These are phyloP conservation scores for Micromys minutus DNA, from an alignment of 2,113 vertebrate genomes.

Conservation along the genomic window DNA sequence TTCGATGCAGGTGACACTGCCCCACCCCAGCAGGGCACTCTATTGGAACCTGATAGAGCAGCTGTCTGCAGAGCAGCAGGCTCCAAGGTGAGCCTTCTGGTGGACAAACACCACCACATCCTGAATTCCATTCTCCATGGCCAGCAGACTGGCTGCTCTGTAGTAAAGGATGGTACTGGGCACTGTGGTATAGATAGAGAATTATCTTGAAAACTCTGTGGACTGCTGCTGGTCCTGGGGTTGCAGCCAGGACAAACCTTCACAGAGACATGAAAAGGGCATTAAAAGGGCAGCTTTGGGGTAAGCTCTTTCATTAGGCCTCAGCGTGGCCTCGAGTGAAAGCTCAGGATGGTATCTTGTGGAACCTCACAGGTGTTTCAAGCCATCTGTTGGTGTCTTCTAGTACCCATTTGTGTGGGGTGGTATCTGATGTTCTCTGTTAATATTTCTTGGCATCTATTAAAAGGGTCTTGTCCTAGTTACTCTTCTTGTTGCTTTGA, in stretches of 20 bases:
- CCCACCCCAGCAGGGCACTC: not conserved
- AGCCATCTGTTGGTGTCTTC: not conserved
- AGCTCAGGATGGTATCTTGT: rapidly evolving
- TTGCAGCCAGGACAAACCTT: not conserved
- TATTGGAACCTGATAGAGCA: not conserved
- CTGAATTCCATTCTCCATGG: not conserved
- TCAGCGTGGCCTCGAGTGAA: too few species aligned
- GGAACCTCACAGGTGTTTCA: not conserved
- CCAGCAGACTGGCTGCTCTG: not conserved
- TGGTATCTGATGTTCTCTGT: not conserved
- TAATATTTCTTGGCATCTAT: not conserved
- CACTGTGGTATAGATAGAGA: rapidly evolving
- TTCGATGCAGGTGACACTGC: slow-evolving; percentile 42
- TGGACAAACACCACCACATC: rapidly evolving
- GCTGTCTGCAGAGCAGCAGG: not conserved
- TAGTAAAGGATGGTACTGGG: not conserved
- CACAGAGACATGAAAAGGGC: not conserved
- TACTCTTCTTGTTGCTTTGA: not conserved
- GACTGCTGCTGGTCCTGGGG: not conserved
- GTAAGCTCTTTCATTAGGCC: not conserved
- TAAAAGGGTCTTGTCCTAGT: not conserved
- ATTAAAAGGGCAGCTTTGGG: too few species aligned
- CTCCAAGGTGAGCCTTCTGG: not conserved
- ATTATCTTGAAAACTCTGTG: not conserved
- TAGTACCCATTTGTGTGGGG: not conserved